Conservation (phyloP, 2,797 vertebrate genomes). For the Momotus momota region DNA sequence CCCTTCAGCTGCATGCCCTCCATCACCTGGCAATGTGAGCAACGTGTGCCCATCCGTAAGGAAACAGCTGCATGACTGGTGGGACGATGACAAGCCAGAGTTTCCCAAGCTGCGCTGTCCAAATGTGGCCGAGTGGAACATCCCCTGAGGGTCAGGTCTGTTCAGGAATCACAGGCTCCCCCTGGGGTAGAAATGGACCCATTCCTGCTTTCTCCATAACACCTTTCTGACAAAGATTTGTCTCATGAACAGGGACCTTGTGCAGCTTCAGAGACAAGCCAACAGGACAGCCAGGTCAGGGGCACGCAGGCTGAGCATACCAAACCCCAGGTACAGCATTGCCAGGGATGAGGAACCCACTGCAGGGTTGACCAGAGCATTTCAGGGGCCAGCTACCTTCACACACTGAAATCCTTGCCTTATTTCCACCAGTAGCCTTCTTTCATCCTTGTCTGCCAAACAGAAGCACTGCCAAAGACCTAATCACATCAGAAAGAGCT, state of each 20-base stretch:
- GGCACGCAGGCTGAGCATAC: neutral
- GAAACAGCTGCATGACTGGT: neutral
- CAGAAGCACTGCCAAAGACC: constrained; percentile 13
- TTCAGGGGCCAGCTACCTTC: neutral
- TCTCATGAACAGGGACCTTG: neutral
- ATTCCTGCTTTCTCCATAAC: neutral
- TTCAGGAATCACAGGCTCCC: neutral
- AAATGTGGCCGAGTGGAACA: neutral
- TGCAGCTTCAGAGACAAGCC: neutral
- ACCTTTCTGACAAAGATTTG: neutral
- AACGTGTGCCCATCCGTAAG: neutral
- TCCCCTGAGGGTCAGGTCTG: neutral
- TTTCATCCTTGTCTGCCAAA: neutral
- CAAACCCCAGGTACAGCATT: neutral
- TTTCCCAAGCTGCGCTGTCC: neutral
- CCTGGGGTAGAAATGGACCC: fast-evolving
- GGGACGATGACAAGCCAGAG: neutral
- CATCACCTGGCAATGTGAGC: fast-evolving
- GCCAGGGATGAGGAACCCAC: neutral
- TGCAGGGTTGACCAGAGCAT: neutral
- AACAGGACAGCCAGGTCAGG: neutral
- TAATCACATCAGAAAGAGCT: constrained; percentile 49
- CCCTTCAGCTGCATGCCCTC: fast-evolving
- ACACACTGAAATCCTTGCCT: neutral
- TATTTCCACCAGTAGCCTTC: neutral